Evolutionary conservation across 2,113 vertebrate genomes (phyloP).

Genomic region (Corynorhinus townsendii): DNA sequence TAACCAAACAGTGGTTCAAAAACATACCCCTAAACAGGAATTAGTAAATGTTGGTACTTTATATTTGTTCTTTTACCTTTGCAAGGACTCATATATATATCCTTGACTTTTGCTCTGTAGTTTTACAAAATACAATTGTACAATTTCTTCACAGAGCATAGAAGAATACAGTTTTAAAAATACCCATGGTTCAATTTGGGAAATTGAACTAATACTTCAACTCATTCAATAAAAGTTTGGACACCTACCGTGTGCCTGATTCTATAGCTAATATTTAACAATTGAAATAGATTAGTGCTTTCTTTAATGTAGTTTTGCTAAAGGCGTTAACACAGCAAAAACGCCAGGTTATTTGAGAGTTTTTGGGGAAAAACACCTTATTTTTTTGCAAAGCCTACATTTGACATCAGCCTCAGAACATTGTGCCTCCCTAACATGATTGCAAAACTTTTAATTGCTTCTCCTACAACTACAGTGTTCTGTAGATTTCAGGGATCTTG

Average conservation of each 20-base stretch:
- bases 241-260: background rate
- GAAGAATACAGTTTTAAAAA: background rate
- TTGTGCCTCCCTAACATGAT: background rate
- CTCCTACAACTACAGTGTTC: background rate
- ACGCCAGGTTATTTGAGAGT: background rate
- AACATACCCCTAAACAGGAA: background rate
- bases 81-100: background rate
- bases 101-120: background rate
- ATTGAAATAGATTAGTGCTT: background rate
- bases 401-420: background rate
- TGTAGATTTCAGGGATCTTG: background rate
- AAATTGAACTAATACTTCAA: background rate
- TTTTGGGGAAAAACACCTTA: fast-evolving
- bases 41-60: background rate
- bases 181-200: background rate
- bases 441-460: background rate
- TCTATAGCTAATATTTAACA: conserved; percentile 23
- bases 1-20: background rate
- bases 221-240: background rate
- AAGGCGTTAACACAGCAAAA: background rate
- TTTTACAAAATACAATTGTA: background rate
- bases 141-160: background rate
- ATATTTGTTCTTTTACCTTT: background rate
- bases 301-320: background rate
- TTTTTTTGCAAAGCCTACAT: conserved; percentile 15